Evolutionary conservation across 2,888 invertebrate species (phyloP), one percentile per base, ranked within the genome.

Genomic region (Strigamia crassipes): DNA sequence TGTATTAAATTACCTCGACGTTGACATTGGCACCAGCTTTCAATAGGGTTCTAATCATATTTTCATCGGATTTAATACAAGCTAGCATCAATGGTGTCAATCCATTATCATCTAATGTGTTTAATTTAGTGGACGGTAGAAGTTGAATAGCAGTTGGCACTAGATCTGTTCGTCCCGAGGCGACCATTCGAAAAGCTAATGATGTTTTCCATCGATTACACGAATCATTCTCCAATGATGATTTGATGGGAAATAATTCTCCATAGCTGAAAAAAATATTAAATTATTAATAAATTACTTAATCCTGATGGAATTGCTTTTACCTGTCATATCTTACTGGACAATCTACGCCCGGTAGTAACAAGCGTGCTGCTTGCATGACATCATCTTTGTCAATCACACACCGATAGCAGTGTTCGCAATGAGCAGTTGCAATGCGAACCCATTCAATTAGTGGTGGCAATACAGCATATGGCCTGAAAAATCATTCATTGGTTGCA

Each of bases 381-480:
- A 96, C 92, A 87, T 96, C 96, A 86, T 96, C 95, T 79, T 93
- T 92, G 87, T 94, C 96, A 80, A 94, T 91, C 83, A 92, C 91
- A 31, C 92, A 90, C 1, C 94, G 93, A 83, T 93, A 92, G 9
- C 95, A 91, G 86, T 95, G 92, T 84, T 93, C 93, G 0, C 94
- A 93, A 88, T 95, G 95, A 1, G 96, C 94, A 0, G 93, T 91
- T 6, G 93, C 92, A 0, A 94, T 95, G 15, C 96, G 90, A 84
- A 95, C 89, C 96, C 96, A 96, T 89, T 96, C 96, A n/a, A 94
- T 93, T 83, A 96, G 89, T 13, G 96, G 96, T 0, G 96, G 96
- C 84, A 96, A 89, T 0, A 95, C 95, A 13, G 95, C 93, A 85
- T 95, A 96, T 0, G 95, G 95, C 81, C 96, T 85, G 78, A 12